phyloP scores from a whole-genome alignment of 2,797 vertebrate genomes.

The Botia almorhae region DNA sequence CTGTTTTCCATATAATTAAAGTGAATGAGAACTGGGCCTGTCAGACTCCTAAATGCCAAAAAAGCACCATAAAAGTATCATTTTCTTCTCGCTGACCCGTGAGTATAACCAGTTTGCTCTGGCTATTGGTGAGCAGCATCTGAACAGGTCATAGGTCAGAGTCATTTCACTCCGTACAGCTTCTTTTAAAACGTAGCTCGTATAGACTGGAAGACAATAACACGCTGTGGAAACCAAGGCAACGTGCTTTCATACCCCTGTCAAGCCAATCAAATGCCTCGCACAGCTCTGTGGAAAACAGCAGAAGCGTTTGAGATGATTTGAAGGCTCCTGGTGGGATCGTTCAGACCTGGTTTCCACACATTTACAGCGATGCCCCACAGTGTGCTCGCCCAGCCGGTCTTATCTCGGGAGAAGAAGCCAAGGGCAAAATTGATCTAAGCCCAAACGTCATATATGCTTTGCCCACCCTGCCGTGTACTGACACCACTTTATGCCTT shows the following conservation, averaged over 20 bases:
- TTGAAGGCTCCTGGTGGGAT: slow-evolving; percentile 30
- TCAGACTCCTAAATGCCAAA: no score
- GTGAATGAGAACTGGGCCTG: no score
- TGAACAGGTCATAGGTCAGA: background rate
- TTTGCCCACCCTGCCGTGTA: background rate
- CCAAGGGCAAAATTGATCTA: slow-evolving; percentile 20
- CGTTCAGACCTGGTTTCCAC: slow-evolving; percentile 15
- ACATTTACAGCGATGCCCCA: slow-evolving; percentile 9
- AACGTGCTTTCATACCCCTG: slow-evolving; percentile 33
- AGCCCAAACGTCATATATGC: background rate
- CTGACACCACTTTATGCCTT: background rate
- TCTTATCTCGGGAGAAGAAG: slow-evolving; percentile 32
- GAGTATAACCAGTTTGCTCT: background rate
- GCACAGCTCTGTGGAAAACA: slow-evolving; percentile 16
- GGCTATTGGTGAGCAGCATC: slow-evolving; percentile 15
- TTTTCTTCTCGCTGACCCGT: background rate
- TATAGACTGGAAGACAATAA: slow-evolving; percentile 9
- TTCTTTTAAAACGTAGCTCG: background rate
- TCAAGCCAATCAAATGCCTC: slow-evolving; percentile 39
- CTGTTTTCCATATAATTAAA: no score
- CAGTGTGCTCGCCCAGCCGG: slow-evolving; percentile 8
- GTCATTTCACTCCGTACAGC: slow-evolving; percentile 22
- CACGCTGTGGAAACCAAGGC: slow-evolving; percentile 42
- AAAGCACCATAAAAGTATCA: no score
- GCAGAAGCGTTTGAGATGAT: slow-evolving; percentile 32